Conservation (phyloP, 1,140 invertebrate genomes). For the Onthophagus taurus region DNA sequence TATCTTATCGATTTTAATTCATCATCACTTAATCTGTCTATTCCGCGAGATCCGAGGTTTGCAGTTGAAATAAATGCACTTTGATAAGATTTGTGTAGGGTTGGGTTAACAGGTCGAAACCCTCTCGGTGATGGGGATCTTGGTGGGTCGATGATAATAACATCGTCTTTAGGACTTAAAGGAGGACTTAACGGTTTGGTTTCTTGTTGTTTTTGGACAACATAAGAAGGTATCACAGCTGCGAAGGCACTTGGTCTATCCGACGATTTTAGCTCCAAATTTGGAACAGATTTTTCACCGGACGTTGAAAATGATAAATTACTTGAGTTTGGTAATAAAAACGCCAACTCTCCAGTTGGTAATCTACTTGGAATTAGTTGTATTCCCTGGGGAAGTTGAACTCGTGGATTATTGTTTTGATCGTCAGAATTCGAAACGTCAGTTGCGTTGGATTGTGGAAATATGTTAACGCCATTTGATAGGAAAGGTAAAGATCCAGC, state of each 20-base stretch:
- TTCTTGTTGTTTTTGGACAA: neutral
- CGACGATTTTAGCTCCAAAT: neutral
- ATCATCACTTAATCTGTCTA: constrained; percentile 3
- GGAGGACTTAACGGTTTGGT: constrained; percentile 26
- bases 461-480: constrained; percentile 7
- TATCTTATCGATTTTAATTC: constrained; percentile 29
- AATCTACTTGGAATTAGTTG: constrained; percentile 53
- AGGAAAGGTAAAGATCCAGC: constrained; percentile 15
- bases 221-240: constrained; percentile 26
- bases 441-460: constrained; percentile 1
- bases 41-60: neutral
- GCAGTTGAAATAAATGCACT: constrained; percentile 3
- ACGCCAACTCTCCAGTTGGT: constrained; percentile 51
- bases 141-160: constrained; percentile 5
- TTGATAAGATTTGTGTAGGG: constrained; percentile 1
- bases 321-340: constrained; percentile 45
- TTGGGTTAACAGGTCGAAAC: constrained; percentile 24
- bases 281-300: neutral
- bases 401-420: constrained; percentile 30
- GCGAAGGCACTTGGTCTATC: constrained; percentile 32
- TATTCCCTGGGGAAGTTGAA: constrained; percentile 41
- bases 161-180: constrained; percentile 23
- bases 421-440: constrained; percentile 18
- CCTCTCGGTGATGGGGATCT: constrained; percentile 18
- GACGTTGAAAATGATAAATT: constrained; percentile 24